These are phyloP conservation scores for Lathamus discolor DNA, from an alignment of 2,113 vertebrate species.

Conservation along the genomic window DNA sequence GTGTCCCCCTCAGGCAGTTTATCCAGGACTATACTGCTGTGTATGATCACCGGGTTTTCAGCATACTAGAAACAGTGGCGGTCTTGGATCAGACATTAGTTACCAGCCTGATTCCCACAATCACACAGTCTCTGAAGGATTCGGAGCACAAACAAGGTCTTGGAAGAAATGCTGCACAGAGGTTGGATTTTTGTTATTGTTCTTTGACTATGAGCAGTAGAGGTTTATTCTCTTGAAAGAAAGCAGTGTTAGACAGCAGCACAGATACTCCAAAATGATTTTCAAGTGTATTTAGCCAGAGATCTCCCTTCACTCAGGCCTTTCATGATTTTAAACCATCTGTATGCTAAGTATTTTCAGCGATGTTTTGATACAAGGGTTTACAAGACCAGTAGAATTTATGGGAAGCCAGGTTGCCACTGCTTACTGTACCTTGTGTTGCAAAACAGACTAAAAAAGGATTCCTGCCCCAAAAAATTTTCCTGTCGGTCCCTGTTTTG, in stretches of 20 bases:
- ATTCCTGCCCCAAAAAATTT: neutral
- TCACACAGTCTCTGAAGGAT: constrained; percentile 85
- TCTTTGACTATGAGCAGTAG: neutral
- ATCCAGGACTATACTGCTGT: constrained; percentile 84
- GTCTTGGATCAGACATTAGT: constrained; percentile 80
- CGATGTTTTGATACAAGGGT: neutral
- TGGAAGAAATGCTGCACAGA: constrained; percentile 85
- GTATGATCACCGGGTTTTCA: constrained; percentile 86
- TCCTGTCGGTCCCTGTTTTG: neutral
- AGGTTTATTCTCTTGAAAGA: neutral
- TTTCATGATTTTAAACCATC: neutral
- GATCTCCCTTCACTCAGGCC: neutral
- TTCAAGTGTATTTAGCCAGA: neutral
- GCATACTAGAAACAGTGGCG: constrained; percentile 83
- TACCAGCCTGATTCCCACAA: constrained; percentile 80
- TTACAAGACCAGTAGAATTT: neutral
- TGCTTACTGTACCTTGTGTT: neutral
- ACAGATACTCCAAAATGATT: neutral
- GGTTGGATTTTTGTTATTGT: constrained; percentile 71
- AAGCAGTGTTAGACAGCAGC: neutral
- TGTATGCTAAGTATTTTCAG: neutral
- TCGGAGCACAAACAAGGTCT: constrained; percentile 88
- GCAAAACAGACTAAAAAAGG: neutral
- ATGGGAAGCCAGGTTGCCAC: neutral
- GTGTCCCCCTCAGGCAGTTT: constrained; percentile 81